These are phyloP conservation scores for Carassius carassius DNA, from an alignment of 2,113 vertebrate genomes.

Conservation along the genomic window DNA sequence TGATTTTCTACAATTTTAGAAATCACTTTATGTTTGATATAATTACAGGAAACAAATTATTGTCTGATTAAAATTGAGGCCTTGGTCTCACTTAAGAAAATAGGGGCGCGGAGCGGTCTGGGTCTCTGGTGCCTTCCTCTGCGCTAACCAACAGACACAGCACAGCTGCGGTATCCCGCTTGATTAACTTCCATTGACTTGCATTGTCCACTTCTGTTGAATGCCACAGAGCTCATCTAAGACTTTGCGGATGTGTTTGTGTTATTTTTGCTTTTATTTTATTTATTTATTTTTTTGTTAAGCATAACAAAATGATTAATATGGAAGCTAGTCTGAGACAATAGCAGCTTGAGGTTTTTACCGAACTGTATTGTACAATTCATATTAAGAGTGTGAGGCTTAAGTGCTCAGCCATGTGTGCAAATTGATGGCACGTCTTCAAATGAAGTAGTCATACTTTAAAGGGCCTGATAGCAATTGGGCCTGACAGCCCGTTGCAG, in stretches of 20 bases:
- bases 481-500: slow-evolving; percentile 38
- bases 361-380: slow-evolving; percentile 48
- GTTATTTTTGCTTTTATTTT: neutral
- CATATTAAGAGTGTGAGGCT: slow-evolving; percentile 44
- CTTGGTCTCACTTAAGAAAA: slow-evolving; percentile 84
- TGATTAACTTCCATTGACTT: slow-evolving; percentile 79
- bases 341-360: slow-evolving; percentile 20
- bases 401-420: slow-evolving; percentile 50
- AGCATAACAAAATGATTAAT: neutral
- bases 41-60: slow-evolving; percentile 97
- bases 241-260: neutral
- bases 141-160: slow-evolving; percentile 80
- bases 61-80: slow-evolving; percentile 91
- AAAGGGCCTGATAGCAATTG: slow-evolving; percentile 33
- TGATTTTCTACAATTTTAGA: slow-evolving; percentile 89
- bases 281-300: neutral
- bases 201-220: slow-evolving; percentile 81
- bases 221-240: slow-evolving; percentile 1
- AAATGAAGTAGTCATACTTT: slow-evolving; percentile 49
- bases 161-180: slow-evolving; percentile 84
- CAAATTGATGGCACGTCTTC: slow-evolving; percentile 48
- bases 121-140: slow-evolving; percentile 71
- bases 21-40: slow-evolving; percentile 90
- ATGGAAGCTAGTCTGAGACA: neutral
- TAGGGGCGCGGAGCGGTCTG: slow-evolving; percentile 56